phyloP scores from a whole-genome alignment of 2,113 vertebrate genomes.

The Cyrtonyx montezumae region DNA sequence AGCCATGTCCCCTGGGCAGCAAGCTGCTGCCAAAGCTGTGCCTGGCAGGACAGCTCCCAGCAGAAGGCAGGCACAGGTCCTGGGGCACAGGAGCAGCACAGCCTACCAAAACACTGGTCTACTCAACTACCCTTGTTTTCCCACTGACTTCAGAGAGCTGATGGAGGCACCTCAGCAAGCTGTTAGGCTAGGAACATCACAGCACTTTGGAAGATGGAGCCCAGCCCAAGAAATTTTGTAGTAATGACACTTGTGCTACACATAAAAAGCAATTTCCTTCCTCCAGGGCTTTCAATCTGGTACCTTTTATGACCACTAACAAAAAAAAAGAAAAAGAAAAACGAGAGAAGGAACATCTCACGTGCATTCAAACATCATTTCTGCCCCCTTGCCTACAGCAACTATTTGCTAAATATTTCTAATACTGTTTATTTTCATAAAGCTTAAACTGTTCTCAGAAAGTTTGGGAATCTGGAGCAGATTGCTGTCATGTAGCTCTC shows the following conservation, averaged over 20 bases:
- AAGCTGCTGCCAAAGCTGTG: background rate
- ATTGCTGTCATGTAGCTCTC: background rate
- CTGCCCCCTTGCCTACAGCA: background rate
- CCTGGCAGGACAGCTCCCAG: background rate
- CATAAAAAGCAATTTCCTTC: background rate
- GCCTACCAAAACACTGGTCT: background rate
- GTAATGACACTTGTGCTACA: background rate
- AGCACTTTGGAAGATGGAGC: background rate
- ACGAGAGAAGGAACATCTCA: background rate
- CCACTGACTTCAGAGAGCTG: background rate
- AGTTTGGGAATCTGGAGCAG: background rate
- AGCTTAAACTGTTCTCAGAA: background rate
- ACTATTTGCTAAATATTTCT: constrained; percentile 12
- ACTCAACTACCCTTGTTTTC: background rate
- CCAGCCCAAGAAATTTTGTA: background rate
- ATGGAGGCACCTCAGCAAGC: background rate
- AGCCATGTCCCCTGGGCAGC: background rate
- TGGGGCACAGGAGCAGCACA: fast-evolving
- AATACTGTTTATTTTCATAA: background rate
- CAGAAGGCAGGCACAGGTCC: background rate
- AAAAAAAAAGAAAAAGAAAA: background rate
- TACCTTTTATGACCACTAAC: background rate
- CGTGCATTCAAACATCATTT: background rate
- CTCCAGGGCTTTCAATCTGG: background rate
- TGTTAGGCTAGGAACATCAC: background rate